Conservation (phyloP, 1,140 invertebrate genomes). For the Ladona fulva region DNA sequence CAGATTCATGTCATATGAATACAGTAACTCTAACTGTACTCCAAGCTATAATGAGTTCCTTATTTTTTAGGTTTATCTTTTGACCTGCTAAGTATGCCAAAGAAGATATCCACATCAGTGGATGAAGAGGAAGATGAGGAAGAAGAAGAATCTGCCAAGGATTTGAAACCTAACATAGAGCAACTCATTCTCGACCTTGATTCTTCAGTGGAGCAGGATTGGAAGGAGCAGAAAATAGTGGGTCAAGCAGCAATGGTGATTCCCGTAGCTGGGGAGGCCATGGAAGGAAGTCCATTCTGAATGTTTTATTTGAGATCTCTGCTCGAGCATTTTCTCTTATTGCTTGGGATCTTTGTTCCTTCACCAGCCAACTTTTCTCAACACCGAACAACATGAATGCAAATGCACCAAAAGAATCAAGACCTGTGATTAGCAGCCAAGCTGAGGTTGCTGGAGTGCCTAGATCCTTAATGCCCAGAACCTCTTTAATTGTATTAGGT, state of each 20-base stretch:
- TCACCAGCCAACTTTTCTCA: too few relatives aligned
- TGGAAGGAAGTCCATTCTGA: not conserved
- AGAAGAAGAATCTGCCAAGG: not conserved
- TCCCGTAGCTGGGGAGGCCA: not conserved
- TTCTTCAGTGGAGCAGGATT: constrained; percentile 21
- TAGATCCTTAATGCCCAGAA: not conserved
- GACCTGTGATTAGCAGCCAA: not conserved
- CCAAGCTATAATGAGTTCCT: too few relatives aligned
- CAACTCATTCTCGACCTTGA: constrained; percentile 21
- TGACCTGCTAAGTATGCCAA: not conserved
- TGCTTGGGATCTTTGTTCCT: too few relatives aligned
- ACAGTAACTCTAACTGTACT: too few relatives aligned
- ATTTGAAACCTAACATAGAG: constrained; percentile 21
- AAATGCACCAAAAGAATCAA: not conserved
- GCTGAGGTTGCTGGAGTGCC: not conserved
- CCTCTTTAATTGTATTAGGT: not conserved
- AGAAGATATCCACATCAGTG: not conserved
- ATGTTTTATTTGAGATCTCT: not conserved
- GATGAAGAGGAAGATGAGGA: not conserved
- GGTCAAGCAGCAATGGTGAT: not conserved
- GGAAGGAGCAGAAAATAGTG: constrained; percentile 13
- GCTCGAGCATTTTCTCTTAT: too few relatives aligned
- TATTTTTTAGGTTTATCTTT: not conserved
- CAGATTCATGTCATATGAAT: too few relatives aligned
- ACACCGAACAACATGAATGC: too few relatives aligned